Evolutionary conservation across 1,140 invertebrate genomes (phyloP), one percentile per base, ranked within the genome.

Genomic region (Neocloeon triangulifer): DNA sequence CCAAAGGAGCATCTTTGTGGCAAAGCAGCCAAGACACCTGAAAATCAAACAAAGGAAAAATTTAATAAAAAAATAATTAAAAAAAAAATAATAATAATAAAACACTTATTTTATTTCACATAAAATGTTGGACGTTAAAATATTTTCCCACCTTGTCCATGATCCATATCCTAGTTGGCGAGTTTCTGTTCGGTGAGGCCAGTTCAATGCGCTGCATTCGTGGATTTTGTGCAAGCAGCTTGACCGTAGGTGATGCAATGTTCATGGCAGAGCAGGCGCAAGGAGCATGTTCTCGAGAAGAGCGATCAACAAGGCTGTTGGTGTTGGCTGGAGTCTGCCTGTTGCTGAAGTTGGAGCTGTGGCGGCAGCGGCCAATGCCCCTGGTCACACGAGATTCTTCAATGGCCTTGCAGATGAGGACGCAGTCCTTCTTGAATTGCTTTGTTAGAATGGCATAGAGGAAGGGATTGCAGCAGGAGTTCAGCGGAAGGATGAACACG

Each of bases 401-500:
- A 40, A 92, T 88, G 6, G 82, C 76, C 47, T 88, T 82, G 52
- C 88, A 95, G 28, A 96, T 78, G 39, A 89, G 67, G 0, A 92
- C 80, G 52, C 89, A 96, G 48, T 95, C 91, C 52, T 92, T 91
- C 50, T 95, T 95, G 50, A 95, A 96, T 46, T 95, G 88, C 50
- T 94, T 94, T 1, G 88, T 96, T 34, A 95, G 65, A 36, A 95
- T 92, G 14, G 89, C 88, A 52, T 95, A 96, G 1, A 96, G 61
- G 47, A 95, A 95, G 0, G 89, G 91, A 54, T 96, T 95, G 50
- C 86, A 92, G 47, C 88, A 95, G 1, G 82, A 89, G 49, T 95
- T 95, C 8, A 96, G 53, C 2, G 89, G 91, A 34, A 95, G 55
- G 8, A 95, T 71, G 48, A 95, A 96, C 6, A 95, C 86, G 0